A percentile compares a stretch with the other conserved stretches of the same genome.
Evolutionary conservation across 2,113 vertebrate genomes (phyloP).

Genomic region (Siphamia tubifer): DNA sequence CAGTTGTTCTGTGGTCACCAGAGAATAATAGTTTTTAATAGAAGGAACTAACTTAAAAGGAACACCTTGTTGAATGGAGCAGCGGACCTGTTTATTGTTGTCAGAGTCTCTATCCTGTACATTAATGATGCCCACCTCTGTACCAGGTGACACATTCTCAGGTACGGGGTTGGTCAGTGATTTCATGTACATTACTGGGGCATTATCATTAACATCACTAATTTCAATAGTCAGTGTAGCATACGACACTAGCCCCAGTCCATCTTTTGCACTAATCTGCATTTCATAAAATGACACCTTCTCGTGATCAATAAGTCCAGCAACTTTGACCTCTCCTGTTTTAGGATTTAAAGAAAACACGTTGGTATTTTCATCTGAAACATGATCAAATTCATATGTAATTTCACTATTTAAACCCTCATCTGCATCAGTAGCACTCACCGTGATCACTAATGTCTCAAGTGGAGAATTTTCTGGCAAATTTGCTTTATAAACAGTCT

Average conservation of each 20-base stretch:
- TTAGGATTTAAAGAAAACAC: conserved; percentile 47
- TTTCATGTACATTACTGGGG: conserved; percentile 63
- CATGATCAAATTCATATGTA: conserved; percentile 67
- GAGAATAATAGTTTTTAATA: too few species aligned
- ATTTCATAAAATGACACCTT: conserved; percentile 68
- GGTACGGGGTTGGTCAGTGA: conserved; percentile 53
- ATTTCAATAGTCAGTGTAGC: conserved; percentile 73
- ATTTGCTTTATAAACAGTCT: conserved; percentile 46
- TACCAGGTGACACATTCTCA: too few species aligned
- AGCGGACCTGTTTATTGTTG: too few species aligned
- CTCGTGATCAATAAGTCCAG: conserved; percentile 74
- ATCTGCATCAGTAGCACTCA: conserved; percentile 78
- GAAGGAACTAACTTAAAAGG: too few species aligned
- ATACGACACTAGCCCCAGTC: conserved; percentile 63
- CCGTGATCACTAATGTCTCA: conserved; percentile 41
- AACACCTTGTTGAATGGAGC: too few species aligned
- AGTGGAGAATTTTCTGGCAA: conserved; percentile 43
- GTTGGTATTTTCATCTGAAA: conserved; percentile 48
- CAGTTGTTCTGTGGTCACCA: too few species aligned
- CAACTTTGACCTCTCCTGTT: conserved; percentile 22
- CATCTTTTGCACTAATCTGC: conserved; percentile 75
- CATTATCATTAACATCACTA: conserved; percentile 77
- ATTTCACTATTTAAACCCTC: conserved; percentile 74
- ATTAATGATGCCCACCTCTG: too few species aligned
- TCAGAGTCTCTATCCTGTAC: too few species aligned